Evolutionary conservation across 2,888 invertebrate genomes (phyloP).

Genomic region (Diarsia mendica): DNA sequence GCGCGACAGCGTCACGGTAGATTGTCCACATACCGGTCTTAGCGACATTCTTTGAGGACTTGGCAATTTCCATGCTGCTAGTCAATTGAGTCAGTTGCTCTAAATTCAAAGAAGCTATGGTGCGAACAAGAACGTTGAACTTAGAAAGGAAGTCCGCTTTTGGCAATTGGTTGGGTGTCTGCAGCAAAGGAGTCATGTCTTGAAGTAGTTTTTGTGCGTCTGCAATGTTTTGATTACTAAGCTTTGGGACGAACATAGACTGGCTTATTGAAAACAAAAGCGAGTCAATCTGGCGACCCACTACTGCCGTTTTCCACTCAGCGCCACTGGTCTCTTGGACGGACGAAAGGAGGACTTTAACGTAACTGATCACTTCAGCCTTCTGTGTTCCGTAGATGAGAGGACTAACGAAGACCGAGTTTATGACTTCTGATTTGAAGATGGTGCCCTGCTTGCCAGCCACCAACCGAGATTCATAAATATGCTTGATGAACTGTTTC

Average conservation of each 20-base stretch:
- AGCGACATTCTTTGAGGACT: slow-evolving; percentile 79
- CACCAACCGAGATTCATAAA: slow-evolving; percentile 90
- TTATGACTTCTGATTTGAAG: slow-evolving; percentile 91
- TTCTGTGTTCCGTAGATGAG: slow-evolving; percentile 90
- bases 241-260: slow-evolving; percentile 33
- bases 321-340: slow-evolving; percentile 76
- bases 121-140: slow-evolving; percentile 90
- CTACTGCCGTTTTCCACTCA: slow-evolving; percentile 81
- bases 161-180: slow-evolving; percentile 89
- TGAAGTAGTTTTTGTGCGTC: slow-evolving; percentile 85
- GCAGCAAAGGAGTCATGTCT: slow-evolving; percentile 91
- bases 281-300: slow-evolving; percentile 84
- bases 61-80: slow-evolving; percentile 84
- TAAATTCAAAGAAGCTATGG: slow-evolving; percentile 90
- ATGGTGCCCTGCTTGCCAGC: slow-evolving; percentile 90
- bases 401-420: slow-evolving; percentile 91
- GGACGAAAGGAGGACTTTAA: slow-evolving; percentile 88
- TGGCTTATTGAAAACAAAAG: slow-evolving; percentile 89
- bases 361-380: slow-evolving; percentile 91
- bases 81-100: slow-evolving; percentile 90
- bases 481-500: slow-evolving; percentile 90
- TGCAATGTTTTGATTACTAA: slow-evolving; percentile 80
- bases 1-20: slow-evolving; percentile 92
- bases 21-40: slow-evolving; percentile 90
- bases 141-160: slow-evolving; percentile 91